These are phyloP conservation scores for Leptoclinus maculatus DNA, from an alignment of 2,797 vertebrate species.

Conservation along the genomic window DNA sequence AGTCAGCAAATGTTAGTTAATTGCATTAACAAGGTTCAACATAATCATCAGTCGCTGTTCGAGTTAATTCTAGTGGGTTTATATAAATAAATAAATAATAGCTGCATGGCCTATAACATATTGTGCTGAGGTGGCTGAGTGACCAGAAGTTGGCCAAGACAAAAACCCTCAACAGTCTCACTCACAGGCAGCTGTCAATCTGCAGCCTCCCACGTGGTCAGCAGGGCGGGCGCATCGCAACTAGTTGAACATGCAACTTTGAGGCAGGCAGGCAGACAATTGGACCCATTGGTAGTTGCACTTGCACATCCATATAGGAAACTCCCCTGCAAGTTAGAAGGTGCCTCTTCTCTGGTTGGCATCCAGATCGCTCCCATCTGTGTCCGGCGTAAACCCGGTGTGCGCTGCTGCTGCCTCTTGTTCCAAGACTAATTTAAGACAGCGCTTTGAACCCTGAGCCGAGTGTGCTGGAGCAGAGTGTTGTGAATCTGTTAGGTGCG, in stretches of 20 bases:
- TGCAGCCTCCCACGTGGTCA: slow-evolving; percentile 78
- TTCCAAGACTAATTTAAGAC: slow-evolving; percentile 58
- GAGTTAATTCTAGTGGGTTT: background rate
- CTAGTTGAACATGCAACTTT: slow-evolving; percentile 69
- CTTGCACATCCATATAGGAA: slow-evolving; percentile 42
- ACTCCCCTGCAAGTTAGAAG: slow-evolving; percentile 37
- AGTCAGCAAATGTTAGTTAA: background rate
- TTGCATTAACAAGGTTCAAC: background rate
- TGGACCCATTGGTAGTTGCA: slow-evolving; percentile 49
- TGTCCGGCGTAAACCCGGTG: slow-evolving; percentile 52
- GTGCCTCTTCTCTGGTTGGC: slow-evolving; percentile 36
- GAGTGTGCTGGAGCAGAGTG: slow-evolving; percentile 25
- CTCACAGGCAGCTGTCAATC: slow-evolving; percentile 64
- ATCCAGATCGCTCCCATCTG: slow-evolving; percentile 65
- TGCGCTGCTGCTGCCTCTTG: slow-evolving; percentile 46
- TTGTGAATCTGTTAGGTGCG: slow-evolving; percentile 22
- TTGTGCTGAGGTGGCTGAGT: background rate
- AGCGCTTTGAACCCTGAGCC: slow-evolving; percentile 40
- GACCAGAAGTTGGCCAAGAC: background rate
- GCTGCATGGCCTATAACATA: fast-evolving
- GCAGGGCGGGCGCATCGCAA: slow-evolving; percentile 76
- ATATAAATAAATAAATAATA: background rate
- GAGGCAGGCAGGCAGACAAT: slow-evolving; percentile 74
- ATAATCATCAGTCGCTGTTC: too few species aligned
- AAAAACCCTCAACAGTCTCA: background rate